phyloP scores from a whole-genome alignment of 1,140 invertebrate species.

The Drosophila bocki region DNA sequence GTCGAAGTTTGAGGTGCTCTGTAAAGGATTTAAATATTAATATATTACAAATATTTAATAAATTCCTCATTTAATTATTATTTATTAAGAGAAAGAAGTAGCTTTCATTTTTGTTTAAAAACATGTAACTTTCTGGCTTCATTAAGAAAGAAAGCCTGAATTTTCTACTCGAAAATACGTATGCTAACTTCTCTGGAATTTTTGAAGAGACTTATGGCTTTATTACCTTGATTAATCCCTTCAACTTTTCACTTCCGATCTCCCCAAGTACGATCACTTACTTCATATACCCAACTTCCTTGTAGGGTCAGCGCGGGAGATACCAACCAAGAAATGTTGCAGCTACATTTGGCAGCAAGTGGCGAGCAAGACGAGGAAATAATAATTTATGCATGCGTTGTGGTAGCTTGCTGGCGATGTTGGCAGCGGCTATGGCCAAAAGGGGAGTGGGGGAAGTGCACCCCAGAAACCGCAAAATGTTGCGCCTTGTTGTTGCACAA shows the following conservation, averaged over 20 bases:
- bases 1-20: conserved; percentile 5
- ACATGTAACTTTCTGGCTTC: not conserved
- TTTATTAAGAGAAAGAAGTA: too few species aligned
- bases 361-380: conserved; percentile 69
- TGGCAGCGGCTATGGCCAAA: not conserved
- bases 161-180: not conserved
- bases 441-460: conserved; percentile 27
- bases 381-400: conserved; percentile 83
- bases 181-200: too few species aligned
- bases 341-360: conserved; percentile 75
- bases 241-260: not conserved
- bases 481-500: conserved; percentile 64
- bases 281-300: conserved; percentile 22
- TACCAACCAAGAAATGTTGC: conserved; percentile 56
- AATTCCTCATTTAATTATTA: too few species aligned
- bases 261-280: not conserved
- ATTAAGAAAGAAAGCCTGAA: not conserved
- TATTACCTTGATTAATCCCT: not conserved
- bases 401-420: conserved; percentile 61
- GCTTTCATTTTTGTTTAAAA: not conserved
- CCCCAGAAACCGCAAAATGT: conserved; percentile 73
- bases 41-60: not conserved
- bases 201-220: too few species aligned
- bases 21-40: too few species aligned
- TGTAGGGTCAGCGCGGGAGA: not conserved